Evolutionary conservation across 2,888 invertebrate species (phyloP), one percentile per base, ranked within the genome.

Genomic region (Norana najaformis): DNA sequence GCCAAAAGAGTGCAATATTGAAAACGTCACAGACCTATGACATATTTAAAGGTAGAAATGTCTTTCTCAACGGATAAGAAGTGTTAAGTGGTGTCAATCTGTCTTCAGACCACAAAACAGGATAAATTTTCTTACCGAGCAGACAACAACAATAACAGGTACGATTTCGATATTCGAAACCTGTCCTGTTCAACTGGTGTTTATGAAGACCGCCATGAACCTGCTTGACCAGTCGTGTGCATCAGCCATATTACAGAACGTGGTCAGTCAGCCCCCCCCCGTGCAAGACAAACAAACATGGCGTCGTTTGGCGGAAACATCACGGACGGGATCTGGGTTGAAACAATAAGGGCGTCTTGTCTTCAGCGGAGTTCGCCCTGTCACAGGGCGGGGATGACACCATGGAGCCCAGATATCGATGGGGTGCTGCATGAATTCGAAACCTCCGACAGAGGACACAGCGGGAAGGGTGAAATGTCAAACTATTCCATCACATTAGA

Each of bases 361-460:
- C 69, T 69, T 69, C 16, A 16, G 69, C 30, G 69, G 69, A n/a
- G 69, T n/a, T 47, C 47, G 47, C 20, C 47, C 47, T 47, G 47
- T 47, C 47, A 47, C 47, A 47, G 69, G 13, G 69, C 30, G n/a
- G 14, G n/a, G 69, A n/a, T 69, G 69, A 69, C 69, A 69, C 69
- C 69, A n/a, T n/a, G 69, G 69, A 69, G n/a, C 69, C 69, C n/a
- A 69, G 69, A 5, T n/a, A n/a, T 69, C 69, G 69, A n/a, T 69
- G 69, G 30, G 69, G 69, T n/a, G 69, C 69, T 69, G n/a, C 69
- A 69, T n/a, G 69, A 69, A 69, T n/a, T n/a, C 69, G n/a, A 69
- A 69, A 69, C 69, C 69, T n/a, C 69, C 69, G 69, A 69, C 69
- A n/a, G 69, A n/a, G 69, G 69, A 69, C 69, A n/a, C 69, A 69